Base-by-base conservation (phyloP, 2,888 invertebrate genomes). In the Rhyacophila evoluta region DNA sequence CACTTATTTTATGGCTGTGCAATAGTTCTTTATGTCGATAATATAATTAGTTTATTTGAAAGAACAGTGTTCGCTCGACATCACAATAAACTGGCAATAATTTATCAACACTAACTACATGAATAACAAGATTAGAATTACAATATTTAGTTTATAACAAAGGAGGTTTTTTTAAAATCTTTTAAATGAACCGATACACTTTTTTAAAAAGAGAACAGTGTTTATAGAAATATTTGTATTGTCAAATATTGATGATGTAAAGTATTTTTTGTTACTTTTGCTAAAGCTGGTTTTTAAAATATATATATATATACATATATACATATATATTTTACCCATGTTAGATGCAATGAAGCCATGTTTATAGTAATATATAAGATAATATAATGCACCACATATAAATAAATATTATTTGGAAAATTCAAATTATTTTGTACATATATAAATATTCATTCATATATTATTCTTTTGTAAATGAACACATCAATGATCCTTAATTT, bases 41-140 rank as follows among this genome's bases (percentile, higher is more conserved):
- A 70, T 41, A 76, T 75, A 75, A 71, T 72, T 72, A 37, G 12
- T 77, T 77, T 78, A 75, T 36, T 72, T 33, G 36, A 79, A 79
- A 76, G 71, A 78, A 74, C 73, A 73, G 39, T 41, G 39, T 77
- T 73, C 77, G 78, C 80, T 80, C 73, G 75, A 81, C 81, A 81
- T 81, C 78, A 81, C 76, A 80, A 78, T 78, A 75, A 72, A 79
- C 81, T 80, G 78, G 81, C 80, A 81, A 74, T 78, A 55, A 55
- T 55, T 55, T 70, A 79, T 80, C 76, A 80, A 81, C 80, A 79
- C 79, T 80, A 80, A 79, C 79, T 78, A 78, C 75, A 75, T 74
- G 75, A 79, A 80, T 79, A 80, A 81, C 81, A 81, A 79, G 79
- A 77, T 79, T 75, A 77, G 78, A 81, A 75, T 74, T 80, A 81